Percentiles rank a stretch among this genome's conserved stretches.
Evolutionary conservation across 2,113 vertebrate genomes (phyloP).

Genomic region (Himantopus leucocephalus): DNA sequence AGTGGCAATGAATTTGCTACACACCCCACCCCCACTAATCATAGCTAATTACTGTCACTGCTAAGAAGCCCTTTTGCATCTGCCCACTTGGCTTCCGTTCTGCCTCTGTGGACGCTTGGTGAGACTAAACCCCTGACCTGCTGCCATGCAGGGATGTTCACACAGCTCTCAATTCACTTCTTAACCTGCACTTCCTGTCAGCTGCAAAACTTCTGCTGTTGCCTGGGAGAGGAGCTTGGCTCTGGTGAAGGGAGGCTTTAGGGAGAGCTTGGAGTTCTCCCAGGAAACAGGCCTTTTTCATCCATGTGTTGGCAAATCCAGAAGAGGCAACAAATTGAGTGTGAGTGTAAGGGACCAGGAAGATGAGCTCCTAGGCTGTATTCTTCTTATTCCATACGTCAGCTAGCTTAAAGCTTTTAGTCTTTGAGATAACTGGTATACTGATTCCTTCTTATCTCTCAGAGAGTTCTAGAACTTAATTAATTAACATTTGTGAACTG

Average conservation of each 20-base stretch:
- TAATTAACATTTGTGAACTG: neutral
- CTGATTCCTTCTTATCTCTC: neutral
- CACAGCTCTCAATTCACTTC: neutral
- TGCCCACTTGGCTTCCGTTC: neutral
- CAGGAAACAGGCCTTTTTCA: neutral
- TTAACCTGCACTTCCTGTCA: neutral
- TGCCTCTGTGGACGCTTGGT: neutral
- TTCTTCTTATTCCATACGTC: neutral
- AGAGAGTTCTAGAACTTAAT: neutral
- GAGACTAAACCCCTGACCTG: neutral
- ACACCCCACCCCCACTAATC: neutral
- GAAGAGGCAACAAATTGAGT: neutral
- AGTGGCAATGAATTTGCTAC: neutral
- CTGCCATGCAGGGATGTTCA: neutral
- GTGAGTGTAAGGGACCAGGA: neutral
- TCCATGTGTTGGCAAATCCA: neutral
- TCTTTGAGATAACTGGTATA: neutral
- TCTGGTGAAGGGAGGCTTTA: neutral
- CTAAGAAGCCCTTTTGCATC: neutral
- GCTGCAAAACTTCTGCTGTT: neutral
- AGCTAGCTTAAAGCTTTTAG: neutral
- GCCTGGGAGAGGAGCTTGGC: neutral
- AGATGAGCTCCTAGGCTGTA: neutral
- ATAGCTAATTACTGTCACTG: neutral
- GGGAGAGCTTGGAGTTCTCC: neutral